Evolutionary conservation across 35 echinoderm and acorn worm species (phyloP).

Genomic region (Hemicentrotus pulcherrimus): DNA sequence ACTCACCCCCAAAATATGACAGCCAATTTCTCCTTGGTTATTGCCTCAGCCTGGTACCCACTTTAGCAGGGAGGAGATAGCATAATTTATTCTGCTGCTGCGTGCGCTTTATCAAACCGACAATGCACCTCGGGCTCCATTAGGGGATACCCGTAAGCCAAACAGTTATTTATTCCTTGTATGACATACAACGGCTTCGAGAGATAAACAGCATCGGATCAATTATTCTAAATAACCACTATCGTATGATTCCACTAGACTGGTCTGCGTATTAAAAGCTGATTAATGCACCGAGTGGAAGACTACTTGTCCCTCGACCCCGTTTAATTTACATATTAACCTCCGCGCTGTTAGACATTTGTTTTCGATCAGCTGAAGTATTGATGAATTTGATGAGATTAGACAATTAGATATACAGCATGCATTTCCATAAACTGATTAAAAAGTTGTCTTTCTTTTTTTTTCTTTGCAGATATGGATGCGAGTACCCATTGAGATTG

Average conservation of each 20-base stretch:
- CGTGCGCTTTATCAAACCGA: slow-evolving; percentile 33
- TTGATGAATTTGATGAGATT: not conserved
- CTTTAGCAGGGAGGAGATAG: slow-evolving; percentile 10
- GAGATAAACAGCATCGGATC: not conserved
- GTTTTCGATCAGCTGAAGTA: not conserved
- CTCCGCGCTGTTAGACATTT: not conserved
- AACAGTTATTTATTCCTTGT: not conserved
- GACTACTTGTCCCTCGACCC: not conserved
- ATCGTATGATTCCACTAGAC: not conserved
- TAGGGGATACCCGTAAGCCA: not conserved
- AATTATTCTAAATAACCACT: not conserved
- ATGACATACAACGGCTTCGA: not conserved
- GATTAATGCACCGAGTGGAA: not conserved
- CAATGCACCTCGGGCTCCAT: slow-evolving; percentile 19
- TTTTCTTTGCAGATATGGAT: not conserved
- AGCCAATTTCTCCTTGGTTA: not conserved
- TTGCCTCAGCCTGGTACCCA: not conserved
- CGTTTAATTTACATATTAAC: slow-evolving; percentile 8
- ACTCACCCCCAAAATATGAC: not conserved
- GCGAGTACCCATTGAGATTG: too few relatives aligned
- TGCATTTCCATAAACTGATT: not conserved
- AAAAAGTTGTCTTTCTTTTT: not conserved
- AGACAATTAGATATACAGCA: not conserved
- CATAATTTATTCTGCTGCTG: slow-evolving; percentile 26
- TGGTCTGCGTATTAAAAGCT: not conserved